Base-by-base conservation (phyloP, 2,888 invertebrate species). In the Julus scanicus region DNA sequence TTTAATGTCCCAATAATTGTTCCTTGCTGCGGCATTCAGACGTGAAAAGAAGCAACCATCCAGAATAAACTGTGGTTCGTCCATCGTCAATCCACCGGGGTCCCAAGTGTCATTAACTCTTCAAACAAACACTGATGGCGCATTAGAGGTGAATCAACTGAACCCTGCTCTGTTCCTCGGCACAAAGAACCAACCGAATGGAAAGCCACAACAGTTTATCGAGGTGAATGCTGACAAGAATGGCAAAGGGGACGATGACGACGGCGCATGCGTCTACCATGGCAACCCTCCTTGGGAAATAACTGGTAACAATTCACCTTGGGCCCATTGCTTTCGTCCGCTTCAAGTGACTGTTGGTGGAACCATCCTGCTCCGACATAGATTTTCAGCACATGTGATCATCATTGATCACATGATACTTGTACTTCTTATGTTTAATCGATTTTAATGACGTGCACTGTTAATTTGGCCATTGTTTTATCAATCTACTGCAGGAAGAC, bases 81-180 rank as follows among this genome's bases (percentile, higher is more conserved):
- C 84, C 84, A 84, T 84, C 84, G 39, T 15, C 39, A 13, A 84
- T 44, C 84, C 39, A 37, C 84, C 9, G n/a, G n/a, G n/a, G 84
- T 84, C 84, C 84, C 84, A 37, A 84, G 84, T 84, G 87, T 87
- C 87, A 87, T 87, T 87, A 87, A 57, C 87, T 87, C 87, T 87
- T 87, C 87, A 87, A 87, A 87, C 87, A 87, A 87, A 57, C 44
- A 84, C 84, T 84, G 84, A 84, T 84, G 84, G 84, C 15, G 84
- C 84, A 84, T 63, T 63, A 63, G 63, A 63, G n/a, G 63, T n/a
- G 63, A 63, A 63, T 63, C 63, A 63, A 63, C 63, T 63, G n/a
- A 63, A 63, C 63, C 63, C 63, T 63, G 8, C n/a, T 17, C 63
- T 63, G 63, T 53, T 63, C n/a, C 63, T 63, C 63, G 6, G 63